These are phyloP conservation scores for Mimumesa dahlbomi DNA, from an alignment of 2,888 invertebrate genomes.

Conservation along the genomic window DNA sequence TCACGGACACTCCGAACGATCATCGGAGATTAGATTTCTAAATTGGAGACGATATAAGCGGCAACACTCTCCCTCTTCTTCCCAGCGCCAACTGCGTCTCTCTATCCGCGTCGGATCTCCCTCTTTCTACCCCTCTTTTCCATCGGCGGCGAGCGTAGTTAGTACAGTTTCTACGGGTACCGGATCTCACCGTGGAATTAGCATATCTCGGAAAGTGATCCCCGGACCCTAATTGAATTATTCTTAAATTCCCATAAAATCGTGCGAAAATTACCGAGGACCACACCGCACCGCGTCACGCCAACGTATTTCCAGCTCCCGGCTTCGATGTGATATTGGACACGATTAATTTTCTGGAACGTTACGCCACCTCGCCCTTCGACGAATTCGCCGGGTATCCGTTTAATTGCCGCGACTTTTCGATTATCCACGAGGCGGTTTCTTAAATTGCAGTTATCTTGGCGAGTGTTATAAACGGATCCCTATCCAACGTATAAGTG, in stretches of 20 bases:
- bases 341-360: constrained; percentile 78
- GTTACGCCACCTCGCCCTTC: constrained; percentile 67
- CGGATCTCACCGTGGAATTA: constrained; percentile 73
- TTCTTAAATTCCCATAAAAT: constrained; percentile 81
- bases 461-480: no score
- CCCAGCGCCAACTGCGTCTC: constrained; percentile 12
- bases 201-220: constrained; percentile 80
- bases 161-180: constrained; percentile 54
- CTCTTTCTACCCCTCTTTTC: constrained; percentile 11
- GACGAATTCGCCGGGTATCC: constrained; percentile 44
- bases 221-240: constrained; percentile 80
- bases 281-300: constrained; percentile 43
- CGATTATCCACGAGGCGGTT: constrained; percentile 46
- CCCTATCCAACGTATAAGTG: no score
- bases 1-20: constrained; percentile 74
- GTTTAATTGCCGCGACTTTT: constrained; percentile 47
- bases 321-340: constrained; percentile 67
- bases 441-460: constrained; percentile 41
- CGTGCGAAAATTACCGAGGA: constrained; percentile 78
- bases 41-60: constrained; percentile 75
- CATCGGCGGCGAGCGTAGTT: constrained; percentile 46
- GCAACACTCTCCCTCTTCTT: constrained; percentile 16
- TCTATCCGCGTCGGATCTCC: constrained; percentile 19
- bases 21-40: constrained; percentile 80
- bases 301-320: constrained; percentile 26